phyloP scores from a whole-genome alignment of 2,113 vertebrate species.

The Lepus europaeus region DNA sequence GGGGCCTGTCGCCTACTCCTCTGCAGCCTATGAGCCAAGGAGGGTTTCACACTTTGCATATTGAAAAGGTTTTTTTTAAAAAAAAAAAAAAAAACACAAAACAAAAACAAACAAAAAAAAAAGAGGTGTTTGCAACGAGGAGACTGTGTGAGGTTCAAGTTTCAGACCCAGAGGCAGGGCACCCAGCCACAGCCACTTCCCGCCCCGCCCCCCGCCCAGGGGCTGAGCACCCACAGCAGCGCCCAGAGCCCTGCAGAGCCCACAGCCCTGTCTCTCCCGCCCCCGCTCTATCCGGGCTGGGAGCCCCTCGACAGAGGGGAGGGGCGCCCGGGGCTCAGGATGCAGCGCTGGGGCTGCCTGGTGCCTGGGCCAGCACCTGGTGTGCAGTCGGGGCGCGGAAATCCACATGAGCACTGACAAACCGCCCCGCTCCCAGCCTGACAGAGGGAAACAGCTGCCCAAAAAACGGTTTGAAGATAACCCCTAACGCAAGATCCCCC shows the following conservation, averaged over 20 bases:
- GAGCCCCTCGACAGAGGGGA: no score
- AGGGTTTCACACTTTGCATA: not conserved
- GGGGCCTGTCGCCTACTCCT: accelerated
- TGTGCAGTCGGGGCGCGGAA: accelerated
- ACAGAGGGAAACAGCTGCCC: not conserved
- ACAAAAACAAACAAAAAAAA: not conserved
- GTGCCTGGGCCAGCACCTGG: accelerated
- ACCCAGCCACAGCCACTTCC: not conserved
- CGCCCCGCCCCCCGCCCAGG: no score
- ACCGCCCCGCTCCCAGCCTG: accelerated
- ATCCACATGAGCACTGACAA: accelerated
- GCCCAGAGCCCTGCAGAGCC: no score
- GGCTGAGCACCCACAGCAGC: no score
- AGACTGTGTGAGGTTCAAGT: no score
- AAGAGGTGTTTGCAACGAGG: no score
- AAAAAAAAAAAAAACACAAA: not conserved
- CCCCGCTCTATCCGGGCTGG: no score
- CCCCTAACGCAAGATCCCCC: not conserved
- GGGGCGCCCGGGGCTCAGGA: no score
- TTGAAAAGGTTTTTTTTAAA: not conserved
- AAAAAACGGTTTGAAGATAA: no score
- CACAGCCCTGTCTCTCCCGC: no score
- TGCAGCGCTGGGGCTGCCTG: not conserved
- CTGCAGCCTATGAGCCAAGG: not conserved
- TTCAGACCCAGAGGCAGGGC: no score